Percentiles rank a stretch among this genome's conserved stretches.
phyloP scores from a whole-genome alignment of 1,140 invertebrate genomes.

The Mya arenaria region DNA sequence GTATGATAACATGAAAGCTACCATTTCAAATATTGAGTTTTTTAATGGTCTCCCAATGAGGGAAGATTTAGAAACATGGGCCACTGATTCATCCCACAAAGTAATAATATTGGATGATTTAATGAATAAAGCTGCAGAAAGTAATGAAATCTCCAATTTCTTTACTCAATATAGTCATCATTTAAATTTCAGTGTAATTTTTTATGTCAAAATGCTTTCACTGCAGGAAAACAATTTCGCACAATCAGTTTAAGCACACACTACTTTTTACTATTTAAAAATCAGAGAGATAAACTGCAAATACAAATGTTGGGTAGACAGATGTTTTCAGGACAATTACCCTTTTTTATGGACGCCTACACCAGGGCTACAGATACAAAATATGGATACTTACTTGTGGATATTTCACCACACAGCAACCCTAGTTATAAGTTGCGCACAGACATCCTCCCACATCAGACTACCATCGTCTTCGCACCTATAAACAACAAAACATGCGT shows the following conservation, averaged over 20 bases:
- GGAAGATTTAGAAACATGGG: background rate
- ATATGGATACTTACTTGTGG: constrained; percentile 24
- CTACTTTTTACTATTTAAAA: constrained; percentile 51
- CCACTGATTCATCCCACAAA: background rate
- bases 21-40: constrained; percentile 5
- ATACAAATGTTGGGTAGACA: constrained; percentile 46
- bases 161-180: constrained; percentile 36
- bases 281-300: constrained; percentile 44
- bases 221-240: constrained; percentile 36
- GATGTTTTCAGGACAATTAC: constrained; percentile 28
- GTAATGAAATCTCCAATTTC: background rate
- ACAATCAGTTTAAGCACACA: constrained; percentile 42
- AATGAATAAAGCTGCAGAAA: background rate
- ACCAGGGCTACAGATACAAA: background rate
- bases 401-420: constrained; percentile 28
- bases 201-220: constrained; percentile 37
- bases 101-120: constrained; percentile 19
- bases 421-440: constrained; percentile 13
- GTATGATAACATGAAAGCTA: constrained; percentile 15
- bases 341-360: constrained; percentile 36
- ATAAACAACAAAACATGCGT: constrained; percentile 3
- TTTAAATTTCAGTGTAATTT: constrained; percentile 19
- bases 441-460: constrained; percentile 24
- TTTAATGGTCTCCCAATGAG: constrained; percentile 7
- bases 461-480: constrained; percentile 1